Percentiles rank a stretch among this genome's conserved stretches.
phyloP scores from a whole-genome alignment of 2,888 invertebrate genomes.

The Lepeophtheirus nordmannii region DNA sequence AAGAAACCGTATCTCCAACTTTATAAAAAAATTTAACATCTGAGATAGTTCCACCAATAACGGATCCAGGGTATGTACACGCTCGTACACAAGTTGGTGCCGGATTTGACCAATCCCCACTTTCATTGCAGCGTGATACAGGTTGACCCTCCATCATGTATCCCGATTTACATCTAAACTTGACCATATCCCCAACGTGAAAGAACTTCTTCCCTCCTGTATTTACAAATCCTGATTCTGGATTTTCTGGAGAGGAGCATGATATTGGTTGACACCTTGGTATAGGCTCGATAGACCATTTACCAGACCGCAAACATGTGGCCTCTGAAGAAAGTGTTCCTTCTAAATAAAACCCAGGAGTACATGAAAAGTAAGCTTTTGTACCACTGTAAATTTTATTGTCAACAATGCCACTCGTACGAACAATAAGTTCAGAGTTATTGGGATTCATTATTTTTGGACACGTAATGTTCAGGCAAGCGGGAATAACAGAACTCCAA shows the following conservation, averaged over 20 bases:
- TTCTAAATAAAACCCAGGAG: conserved; percentile 46
- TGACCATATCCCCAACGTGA: conserved; percentile 66
- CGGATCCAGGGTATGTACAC: conserved; percentile 71
- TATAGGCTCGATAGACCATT: conserved; percentile 58
- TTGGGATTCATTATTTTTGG: conserved; percentile 1
- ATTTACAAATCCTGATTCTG: conserved; percentile 60
- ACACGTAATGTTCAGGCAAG: conserved; percentile 39
- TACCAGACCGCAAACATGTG: conserved; percentile 60
- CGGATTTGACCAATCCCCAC: conserved; percentile 66
- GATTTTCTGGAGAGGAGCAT: conserved; percentile 56
- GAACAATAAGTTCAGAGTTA: not conserved
- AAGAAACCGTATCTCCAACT: conserved; percentile 66
- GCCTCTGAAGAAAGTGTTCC: conserved; percentile 45
- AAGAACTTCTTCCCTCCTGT: conserved; percentile 61
- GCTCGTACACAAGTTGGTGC: conserved; percentile 73
- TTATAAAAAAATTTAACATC: conserved; percentile 74
- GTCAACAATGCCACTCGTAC: not conserved
- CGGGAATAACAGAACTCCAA: conserved; percentile 66
- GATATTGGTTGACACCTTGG: conserved; percentile 62
- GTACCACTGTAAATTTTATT: conserved; percentile 38
- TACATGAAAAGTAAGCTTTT: conserved; percentile 57
- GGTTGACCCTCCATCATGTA: conserved; percentile 77
- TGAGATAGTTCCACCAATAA: conserved; percentile 57
- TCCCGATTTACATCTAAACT: conserved; percentile 71
- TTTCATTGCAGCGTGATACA: conserved; percentile 75